phyloP scores from a whole-genome alignment of 1,140 invertebrate genomes.

The Rhizoglyphus robini region DNA sequence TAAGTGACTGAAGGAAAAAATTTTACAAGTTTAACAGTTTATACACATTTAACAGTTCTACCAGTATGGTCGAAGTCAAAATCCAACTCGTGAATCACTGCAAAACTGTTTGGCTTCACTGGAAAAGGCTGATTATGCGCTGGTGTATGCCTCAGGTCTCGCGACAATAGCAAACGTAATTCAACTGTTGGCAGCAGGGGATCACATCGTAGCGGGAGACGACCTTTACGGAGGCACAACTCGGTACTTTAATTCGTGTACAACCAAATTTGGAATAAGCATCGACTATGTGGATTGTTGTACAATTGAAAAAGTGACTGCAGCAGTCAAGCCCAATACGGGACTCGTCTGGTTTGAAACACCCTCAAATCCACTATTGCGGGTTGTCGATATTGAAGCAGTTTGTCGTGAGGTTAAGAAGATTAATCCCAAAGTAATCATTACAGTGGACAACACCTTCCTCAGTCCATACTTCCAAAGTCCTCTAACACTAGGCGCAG shows the following conservation, averaged over 20 bases:
- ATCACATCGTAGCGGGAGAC: conserved; percentile 79
- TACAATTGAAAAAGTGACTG: conserved; percentile 48
- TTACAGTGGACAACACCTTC: conserved; percentile 95
- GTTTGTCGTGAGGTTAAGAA: conserved; percentile 49
- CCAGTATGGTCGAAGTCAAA: conserved; percentile 85
- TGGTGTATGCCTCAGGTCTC: conserved; percentile 76
- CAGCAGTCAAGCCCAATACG: conserved; percentile 62
- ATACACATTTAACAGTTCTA: too few species aligned
- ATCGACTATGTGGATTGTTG: conserved; percentile 65
- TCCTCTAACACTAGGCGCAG: conserved; percentile 77
- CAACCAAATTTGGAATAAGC: conserved; percentile 51
- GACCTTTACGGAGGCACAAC: conserved; percentile 91
- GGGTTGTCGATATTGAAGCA: conserved; percentile 72
- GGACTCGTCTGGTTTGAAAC: conserved; percentile 94
- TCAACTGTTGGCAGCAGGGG: conserved; percentile 61
- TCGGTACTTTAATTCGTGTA: conserved; percentile 45
- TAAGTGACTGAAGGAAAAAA: too few species aligned
- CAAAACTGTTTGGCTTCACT: conserved; percentile 78
- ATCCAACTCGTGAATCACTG: conserved; percentile 76
- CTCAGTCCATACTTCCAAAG: conserved; percentile 84
- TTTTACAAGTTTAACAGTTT: too few species aligned
- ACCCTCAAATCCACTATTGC: conserved; percentile 88
- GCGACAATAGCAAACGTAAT: conserved; percentile 63
- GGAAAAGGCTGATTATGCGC: conserved; percentile 67
- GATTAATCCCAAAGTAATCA: conserved; percentile 49